Percentiles rank a stretch among this genome's conserved stretches.
Conservation (phyloP, 2,113 vertebrate genomes). For the Tachysurus vachellii region DNA sequence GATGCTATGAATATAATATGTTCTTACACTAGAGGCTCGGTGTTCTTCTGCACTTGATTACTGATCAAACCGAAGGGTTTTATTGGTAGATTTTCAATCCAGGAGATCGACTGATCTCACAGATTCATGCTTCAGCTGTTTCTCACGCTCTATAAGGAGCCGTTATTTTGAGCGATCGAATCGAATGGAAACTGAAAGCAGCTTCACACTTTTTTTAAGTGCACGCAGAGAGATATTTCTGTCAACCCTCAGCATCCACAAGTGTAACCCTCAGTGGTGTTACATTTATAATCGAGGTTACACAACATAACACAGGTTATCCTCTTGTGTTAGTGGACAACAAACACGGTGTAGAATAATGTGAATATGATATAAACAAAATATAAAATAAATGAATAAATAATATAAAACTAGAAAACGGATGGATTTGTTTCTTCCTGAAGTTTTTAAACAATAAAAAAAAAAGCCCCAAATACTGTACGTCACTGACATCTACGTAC, state of each 20-base stretch:
- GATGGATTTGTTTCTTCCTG: no score
- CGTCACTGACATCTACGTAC: neutral
- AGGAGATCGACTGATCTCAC: neutral
- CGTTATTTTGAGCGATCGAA: neutral
- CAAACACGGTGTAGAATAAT: no score
- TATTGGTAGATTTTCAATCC: no score
- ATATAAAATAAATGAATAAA: no score
- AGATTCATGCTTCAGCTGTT: neutral
- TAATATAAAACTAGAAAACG: neutral
- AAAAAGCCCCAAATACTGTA: neutral
- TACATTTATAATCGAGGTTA: slow-evolving; percentile 2
- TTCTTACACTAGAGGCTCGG: no score
- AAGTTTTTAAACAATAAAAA: no score
- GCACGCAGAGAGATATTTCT: neutral
- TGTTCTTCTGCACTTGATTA: no score
- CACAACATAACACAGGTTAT: neutral
- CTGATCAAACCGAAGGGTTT: no score
- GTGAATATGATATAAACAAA: no score
- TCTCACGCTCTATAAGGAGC: neutral
- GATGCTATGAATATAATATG: no score
- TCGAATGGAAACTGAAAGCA: no score
- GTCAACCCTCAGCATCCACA: neutral
- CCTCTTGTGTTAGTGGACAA: neutral
- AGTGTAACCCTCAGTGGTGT: neutral
- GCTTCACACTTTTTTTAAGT: neutral